phyloP scores from a whole-genome alignment of 2,113 vertebrate genomes.

The Sinocyclocheilus maitianheensis region DNA sequence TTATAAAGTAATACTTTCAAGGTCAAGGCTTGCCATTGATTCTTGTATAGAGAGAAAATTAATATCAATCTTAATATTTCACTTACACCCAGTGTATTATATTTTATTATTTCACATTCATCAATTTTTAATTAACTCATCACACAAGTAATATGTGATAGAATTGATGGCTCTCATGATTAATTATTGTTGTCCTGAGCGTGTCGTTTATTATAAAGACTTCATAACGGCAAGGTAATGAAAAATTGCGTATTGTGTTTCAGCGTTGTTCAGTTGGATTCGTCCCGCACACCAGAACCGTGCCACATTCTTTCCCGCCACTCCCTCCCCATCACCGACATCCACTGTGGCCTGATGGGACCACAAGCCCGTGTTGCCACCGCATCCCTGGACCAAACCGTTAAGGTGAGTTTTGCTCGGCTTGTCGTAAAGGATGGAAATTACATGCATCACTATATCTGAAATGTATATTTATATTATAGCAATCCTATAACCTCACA shows the following conservation, averaged over 20 bases:
- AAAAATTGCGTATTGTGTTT: background rate
- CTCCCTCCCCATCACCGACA: constrained; percentile 91
- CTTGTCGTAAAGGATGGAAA: background rate
- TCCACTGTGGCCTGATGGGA: constrained; percentile 92
- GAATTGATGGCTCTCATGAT: constrained; percentile 1
- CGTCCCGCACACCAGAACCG: constrained; percentile 79
- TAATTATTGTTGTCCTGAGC: background rate
- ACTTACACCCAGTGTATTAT: background rate
- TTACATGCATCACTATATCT: background rate
- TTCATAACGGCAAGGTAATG: background rate
- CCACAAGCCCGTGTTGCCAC: constrained; percentile 85
- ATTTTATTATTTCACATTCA: constrained; percentile 27
- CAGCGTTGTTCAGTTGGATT: constrained; percentile 89
- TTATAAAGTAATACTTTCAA: background rate
- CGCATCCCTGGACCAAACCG: constrained; percentile 90
- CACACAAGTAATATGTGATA: background rate
- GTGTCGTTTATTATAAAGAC: constrained; percentile 17
- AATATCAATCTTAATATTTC: background rate
- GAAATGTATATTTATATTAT: background rate
- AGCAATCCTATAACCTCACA: no score
- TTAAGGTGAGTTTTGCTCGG: constrained; percentile 78
- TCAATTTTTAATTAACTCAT: constrained; percentile 33
- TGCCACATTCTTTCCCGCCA: constrained; percentile 89
- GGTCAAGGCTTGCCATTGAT: background rate
- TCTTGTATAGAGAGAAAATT: no score